Evolutionary conservation across 2,888 invertebrate genomes (phyloP), one percentile per base, ranked within the genome.

Genomic region (Mythimna albipuncta): DNA sequence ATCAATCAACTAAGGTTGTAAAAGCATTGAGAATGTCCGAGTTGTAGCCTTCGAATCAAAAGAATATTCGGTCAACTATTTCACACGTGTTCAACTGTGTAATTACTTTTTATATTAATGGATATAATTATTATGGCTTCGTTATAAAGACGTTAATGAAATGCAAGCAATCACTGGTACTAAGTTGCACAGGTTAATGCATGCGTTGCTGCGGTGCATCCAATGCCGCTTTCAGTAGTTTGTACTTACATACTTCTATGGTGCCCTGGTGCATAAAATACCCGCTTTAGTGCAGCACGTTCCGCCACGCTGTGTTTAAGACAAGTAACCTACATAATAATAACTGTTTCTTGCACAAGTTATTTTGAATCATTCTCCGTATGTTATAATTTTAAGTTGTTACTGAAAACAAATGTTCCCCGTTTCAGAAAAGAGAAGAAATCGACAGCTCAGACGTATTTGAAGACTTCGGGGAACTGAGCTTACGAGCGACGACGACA

Each of bases 271-370:
- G 77, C 70, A 82, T 78, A 78, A 84, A 76, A 67, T 76, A 69
- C 50, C 61, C 44, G 73, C 64, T 84, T 84, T 79, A 85, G 65
- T 75, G 52, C 72, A 77, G 63, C 72, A 78, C 69, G 75, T 70
- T 79, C 73, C 73, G 82, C 75, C 78, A 79, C 62, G 80, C 80
- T 72, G 82, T 68, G 75, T 81, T 82, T 81, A 84, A 83, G 83
- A 87, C 89, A 88, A 88, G 86, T 90, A 91, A 91, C 91, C 91
- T 89, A 91, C 89, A 90, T 89, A 87, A 88, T 85, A 88, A 88
- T 87, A 89, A 89, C 87, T 67, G 77, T 87, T 85, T 65, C 75
- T 81, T 76, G 76, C 69, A 74, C 70, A 76, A 76, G 79, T 84
- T 86, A 76, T 79, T 77, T 79, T 71, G 73, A 83, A 77, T 82